Conservation (phyloP, 1,140 invertebrate genomes). For the Ectropis grisescens region DNA sequence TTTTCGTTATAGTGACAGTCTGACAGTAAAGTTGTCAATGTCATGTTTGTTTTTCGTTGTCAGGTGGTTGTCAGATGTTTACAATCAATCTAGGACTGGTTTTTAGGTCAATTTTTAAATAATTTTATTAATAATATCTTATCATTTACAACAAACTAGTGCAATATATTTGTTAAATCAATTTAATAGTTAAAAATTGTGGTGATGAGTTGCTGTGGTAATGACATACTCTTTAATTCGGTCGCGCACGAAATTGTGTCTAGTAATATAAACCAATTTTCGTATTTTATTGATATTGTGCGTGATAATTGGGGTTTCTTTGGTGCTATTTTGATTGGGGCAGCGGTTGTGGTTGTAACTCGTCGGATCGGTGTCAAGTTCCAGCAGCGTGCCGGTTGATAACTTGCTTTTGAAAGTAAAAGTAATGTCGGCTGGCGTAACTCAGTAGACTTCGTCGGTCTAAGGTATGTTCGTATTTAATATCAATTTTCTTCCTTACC, state of each 20-base stretch:
- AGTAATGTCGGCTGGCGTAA: conserved; percentile 32
- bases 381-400: not conserved
- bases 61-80: conserved; percentile 45
- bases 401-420: conserved; percentile 25
- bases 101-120: conserved; percentile 31
- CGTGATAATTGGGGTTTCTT: conserved; percentile 23
- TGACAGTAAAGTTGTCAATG: too few relatives aligned
- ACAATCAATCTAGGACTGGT: conserved; percentile 22
- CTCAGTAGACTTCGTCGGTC: conserved; percentile 12
- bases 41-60: too few relatives aligned
- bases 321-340: conserved; percentile 22
- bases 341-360: conserved; percentile 15
- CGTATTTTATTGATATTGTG: conserved; percentile 34
- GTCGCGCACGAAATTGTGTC: conserved; percentile 44
- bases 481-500: too few relatives aligned
- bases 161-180: not conserved
- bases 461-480: conserved; percentile 16
- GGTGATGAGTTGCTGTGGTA: conserved; percentile 61
- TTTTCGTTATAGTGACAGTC: too few relatives aligned
- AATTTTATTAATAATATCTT: conserved; percentile 8
- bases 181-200: conserved; percentile 22
- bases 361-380: not conserved
- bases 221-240: conserved; percentile 48
- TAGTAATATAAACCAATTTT: conserved; percentile 38
- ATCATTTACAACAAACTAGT: too few relatives aligned